Conservation (phyloP, 2,888 invertebrate species). For the Pediacus dermestoides region DNA sequence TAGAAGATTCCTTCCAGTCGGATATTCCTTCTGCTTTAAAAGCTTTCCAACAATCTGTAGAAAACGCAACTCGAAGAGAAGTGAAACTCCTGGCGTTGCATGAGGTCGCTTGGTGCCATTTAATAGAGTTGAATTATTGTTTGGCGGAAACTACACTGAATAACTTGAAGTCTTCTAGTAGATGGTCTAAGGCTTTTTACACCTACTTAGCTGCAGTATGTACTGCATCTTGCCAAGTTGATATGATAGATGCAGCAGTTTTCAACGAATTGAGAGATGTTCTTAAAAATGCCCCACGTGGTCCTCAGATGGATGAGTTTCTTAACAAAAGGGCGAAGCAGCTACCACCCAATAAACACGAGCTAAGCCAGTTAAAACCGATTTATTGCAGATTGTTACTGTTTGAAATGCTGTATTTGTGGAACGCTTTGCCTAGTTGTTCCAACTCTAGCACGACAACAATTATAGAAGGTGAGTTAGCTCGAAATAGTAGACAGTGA, state of each 20-base stretch:
- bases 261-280: slow-evolving; percentile 38
- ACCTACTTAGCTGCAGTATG: slow-evolving; percentile 57
- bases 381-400: slow-evolving; percentile 57
- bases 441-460: slow-evolving; percentile 43
- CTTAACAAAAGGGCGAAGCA: slow-evolving; percentile 36
- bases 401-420: slow-evolving; percentile 64
- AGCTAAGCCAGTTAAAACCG: not conserved
- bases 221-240: slow-evolving; percentile 36
- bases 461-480: slow-evolving; percentile 49
- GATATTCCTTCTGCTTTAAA: slow-evolving; percentile 57
- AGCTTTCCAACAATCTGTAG: slow-evolving; percentile 57
- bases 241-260: slow-evolving; percentile 12
- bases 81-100: slow-evolving; percentile 57
- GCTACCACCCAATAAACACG: slow-evolving; percentile 32
- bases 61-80: slow-evolving; percentile 60
- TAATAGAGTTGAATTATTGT: slow-evolving; percentile 59
- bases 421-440: slow-evolving; percentile 64
- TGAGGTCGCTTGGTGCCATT: slow-evolving; percentile 66
- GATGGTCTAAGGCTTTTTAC: slow-evolving; percentile 66
- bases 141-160: slow-evolving; percentile 54
- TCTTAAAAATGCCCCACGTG: slow-evolving; percentile 30
- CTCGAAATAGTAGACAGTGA: no score
- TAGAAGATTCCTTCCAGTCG: slow-evolving; percentile 52
- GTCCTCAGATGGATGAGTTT: slow-evolving; percentile 43
- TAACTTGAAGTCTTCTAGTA: slow-evolving; percentile 57